These are phyloP conservation scores for Phalacrocorax carbo DNA, from an alignment of 2,113 vertebrate species.

Conservation along the genomic window DNA sequence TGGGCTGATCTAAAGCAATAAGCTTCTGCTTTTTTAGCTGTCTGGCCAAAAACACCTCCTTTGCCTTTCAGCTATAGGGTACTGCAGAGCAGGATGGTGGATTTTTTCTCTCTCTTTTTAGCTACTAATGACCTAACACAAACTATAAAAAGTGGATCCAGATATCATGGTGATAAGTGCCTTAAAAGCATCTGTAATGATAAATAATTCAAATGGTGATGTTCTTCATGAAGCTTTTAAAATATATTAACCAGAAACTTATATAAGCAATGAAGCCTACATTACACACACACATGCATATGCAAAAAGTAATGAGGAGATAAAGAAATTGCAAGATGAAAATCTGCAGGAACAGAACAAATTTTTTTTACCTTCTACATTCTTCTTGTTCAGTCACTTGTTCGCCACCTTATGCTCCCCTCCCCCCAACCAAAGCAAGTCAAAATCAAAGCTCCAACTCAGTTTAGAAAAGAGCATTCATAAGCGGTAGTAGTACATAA, in stretches of 20 bases:
- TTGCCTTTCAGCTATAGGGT: not conserved
- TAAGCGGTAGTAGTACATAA: not conserved
- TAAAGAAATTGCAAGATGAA: not conserved
- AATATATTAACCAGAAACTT: slow-evolving; percentile 46
- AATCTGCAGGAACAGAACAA: not conserved
- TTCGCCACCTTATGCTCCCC: not conserved
- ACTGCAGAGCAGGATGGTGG: not conserved
- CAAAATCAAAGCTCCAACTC: not conserved
- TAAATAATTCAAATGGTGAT: slow-evolving; percentile 53
- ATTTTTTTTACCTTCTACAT: not conserved
- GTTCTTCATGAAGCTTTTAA: slow-evolving; percentile 26
- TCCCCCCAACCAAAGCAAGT: not conserved
- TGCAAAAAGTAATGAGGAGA: not conserved
- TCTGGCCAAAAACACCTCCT: not conserved
- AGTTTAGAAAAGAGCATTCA: not conserved
- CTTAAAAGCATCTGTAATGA: slow-evolving; percentile 10
- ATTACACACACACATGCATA: not conserved
- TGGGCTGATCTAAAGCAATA: not conserved
- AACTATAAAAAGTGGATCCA: slow-evolving; percentile 20
- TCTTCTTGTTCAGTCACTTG: not conserved
- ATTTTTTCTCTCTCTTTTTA: not conserved
- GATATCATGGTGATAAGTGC: slow-evolving; percentile 11
- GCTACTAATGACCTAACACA: not conserved
- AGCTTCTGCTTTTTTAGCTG: not conserved
- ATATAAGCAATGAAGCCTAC: slow-evolving; percentile 11